Percentiles rank a stretch among this genome's conserved stretches.
Conservation (phyloP, 2,113 vertebrate genomes). For the Limanda limanda region DNA sequence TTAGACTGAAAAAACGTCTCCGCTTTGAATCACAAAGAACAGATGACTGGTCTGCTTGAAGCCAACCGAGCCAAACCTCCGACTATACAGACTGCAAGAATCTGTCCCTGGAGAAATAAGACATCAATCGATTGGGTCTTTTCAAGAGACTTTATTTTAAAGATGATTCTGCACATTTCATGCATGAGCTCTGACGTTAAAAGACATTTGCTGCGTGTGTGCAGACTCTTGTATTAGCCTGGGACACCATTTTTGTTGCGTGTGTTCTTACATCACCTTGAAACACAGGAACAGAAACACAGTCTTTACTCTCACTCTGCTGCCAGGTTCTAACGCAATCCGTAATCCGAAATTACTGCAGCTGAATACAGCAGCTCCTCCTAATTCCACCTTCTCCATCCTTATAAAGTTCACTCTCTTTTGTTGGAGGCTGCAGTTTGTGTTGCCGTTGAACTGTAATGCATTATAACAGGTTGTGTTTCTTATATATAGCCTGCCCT, state of each 20-base stretch:
- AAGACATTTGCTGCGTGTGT: background rate
- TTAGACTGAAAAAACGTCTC: background rate
- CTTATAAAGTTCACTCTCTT: no score
- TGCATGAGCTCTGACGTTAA: background rate
- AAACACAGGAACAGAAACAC: background rate
- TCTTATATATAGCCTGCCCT: no score
- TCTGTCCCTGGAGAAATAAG: background rate
- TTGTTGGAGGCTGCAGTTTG: no score
- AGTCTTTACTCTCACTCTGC: background rate
- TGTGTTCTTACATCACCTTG: background rate
- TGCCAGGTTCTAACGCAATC: background rate
- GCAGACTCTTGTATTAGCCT: background rate
- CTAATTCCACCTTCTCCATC: no score
- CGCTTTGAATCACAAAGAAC: constrained; percentile 23
- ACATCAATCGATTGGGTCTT: background rate
- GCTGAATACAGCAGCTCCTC: no score
- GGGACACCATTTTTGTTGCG: background rate
- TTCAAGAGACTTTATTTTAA: constrained; percentile 11
- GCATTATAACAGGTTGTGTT: no score
- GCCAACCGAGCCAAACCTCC: background rate
- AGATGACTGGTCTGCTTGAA: background rate
- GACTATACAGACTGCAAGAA: background rate
- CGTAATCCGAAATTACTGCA: no score
- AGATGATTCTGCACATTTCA: constrained; percentile 29
- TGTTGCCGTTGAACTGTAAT: no score